Evolutionary conservation across 1,140 invertebrate genomes (phyloP).

Genomic region (Anoplophora glabripennis): DNA sequence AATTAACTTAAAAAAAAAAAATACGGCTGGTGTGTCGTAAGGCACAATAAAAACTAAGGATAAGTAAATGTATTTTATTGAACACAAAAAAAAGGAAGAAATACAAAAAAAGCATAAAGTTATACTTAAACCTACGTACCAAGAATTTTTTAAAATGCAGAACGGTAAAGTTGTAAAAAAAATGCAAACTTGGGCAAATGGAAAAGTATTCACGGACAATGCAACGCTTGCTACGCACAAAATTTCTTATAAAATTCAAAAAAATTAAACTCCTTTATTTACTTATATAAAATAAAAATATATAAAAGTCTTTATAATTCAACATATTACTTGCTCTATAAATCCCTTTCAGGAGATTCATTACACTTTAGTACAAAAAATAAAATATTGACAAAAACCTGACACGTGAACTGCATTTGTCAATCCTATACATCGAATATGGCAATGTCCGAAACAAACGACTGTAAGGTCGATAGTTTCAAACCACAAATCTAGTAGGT

Average conservation of each 20-base stretch:
- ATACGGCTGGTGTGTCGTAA: constrained; percentile 4
- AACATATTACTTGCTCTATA: not conserved
- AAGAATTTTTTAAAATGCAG: constrained; percentile 18
- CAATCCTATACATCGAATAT: too few species aligned
- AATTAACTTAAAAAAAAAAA: constrained; percentile 9
- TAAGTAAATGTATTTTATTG: constrained; percentile 21
- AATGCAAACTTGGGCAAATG: constrained; percentile 1
- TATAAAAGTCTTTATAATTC: constrained; percentile 16
- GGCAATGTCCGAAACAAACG: too few species aligned
- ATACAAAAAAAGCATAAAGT: constrained; percentile 16
- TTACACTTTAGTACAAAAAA: constrained; percentile 21
- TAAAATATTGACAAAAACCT: constrained; percentile 26
- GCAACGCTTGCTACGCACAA: not conserved
- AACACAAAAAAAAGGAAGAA: constrained; percentile 8
- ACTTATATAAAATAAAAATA: constrained; percentile 23
- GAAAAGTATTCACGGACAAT: too few species aligned
- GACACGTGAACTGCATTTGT: not conserved
- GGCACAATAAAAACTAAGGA: constrained; percentile 21
- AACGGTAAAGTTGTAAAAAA: constrained; percentile 23
- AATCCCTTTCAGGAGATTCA: constrained; percentile 2
- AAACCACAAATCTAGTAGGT: too few species aligned
- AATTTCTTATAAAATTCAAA: constrained; percentile 10
- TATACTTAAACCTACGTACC: constrained; percentile 23
- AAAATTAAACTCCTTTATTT: constrained; percentile 6
- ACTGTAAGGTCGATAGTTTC: too few species aligned